Conservation (phyloP, 2,888 invertebrate species). For the Julus scandinavius region DNA sequence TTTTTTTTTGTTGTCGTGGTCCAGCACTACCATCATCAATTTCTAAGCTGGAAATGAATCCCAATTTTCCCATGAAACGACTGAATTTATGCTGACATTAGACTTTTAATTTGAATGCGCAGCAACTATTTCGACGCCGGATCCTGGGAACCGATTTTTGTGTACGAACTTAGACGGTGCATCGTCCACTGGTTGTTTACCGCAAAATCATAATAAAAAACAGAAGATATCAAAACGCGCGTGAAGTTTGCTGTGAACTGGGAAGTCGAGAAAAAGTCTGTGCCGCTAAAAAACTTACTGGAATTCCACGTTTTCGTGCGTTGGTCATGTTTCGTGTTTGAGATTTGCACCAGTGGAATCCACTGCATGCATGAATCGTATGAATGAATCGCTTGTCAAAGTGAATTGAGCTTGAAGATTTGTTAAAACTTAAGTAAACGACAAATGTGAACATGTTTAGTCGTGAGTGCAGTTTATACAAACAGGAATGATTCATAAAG, state of each 20-base stretch:
- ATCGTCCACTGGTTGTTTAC: neutral
- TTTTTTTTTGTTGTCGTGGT: neutral
- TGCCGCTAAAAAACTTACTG: neutral
- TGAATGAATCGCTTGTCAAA: no score
- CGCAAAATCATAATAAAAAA: neutral
- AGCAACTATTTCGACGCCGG: neutral
- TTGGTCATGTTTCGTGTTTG: no score
- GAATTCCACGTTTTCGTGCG: neutral
- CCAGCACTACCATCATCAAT: neutral
- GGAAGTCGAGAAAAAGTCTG: neutral
- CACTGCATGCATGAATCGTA: no score
- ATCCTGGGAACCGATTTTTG: neutral
- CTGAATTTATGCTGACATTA: conserved; percentile 11
- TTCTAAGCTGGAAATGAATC: neutral
- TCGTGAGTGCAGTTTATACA: no score
- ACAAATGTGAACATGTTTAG: no score
- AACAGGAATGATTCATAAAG: no score
- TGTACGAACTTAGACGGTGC: neutral
- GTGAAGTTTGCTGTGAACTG: neutral
- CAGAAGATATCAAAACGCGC: neutral
- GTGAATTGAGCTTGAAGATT: no score
- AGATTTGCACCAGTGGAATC: no score
- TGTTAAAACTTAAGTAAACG: no score
- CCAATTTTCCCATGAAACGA: neutral
- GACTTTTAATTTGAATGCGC: neutral